These are phyloP conservation scores for Cyclopterus lumpus DNA, from an alignment of 2,797 vertebrate genomes.

Conservation along the genomic window DNA sequence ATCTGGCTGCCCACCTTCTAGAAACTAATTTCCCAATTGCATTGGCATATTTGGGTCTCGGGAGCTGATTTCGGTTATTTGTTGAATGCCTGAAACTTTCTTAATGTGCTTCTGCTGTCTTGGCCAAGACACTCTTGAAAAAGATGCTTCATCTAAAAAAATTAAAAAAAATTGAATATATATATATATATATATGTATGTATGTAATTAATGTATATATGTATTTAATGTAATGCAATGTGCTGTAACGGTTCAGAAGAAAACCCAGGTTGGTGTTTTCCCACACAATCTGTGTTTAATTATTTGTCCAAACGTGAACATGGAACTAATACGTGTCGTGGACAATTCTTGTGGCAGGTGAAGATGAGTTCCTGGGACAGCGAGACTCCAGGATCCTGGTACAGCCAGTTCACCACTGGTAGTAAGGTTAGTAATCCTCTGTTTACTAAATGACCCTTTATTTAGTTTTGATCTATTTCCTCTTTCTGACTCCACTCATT, in stretches of 20 bases:
- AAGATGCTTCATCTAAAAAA: too few species aligned
- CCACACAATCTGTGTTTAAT: background rate
- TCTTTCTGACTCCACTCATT: background rate
- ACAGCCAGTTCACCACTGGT: slow-evolving; percentile 85
- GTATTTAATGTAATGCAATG: too few species aligned
- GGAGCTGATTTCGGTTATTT: too few species aligned
- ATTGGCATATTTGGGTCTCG: background rate
- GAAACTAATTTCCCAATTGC: background rate
- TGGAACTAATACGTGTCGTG: background rate
- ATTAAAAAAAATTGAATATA: too few species aligned
- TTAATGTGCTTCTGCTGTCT: too few species aligned
- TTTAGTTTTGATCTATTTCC: background rate
- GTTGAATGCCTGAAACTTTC: too few species aligned
- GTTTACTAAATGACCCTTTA: background rate
- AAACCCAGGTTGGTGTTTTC: background rate
- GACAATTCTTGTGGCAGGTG: slow-evolving; percentile 73
- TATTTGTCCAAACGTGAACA: background rate
- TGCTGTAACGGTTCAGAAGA: background rate
- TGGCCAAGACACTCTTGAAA: too few species aligned
- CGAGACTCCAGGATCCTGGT: slow-evolving; percentile 86
- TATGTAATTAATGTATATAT: too few species aligned
- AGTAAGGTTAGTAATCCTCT: slow-evolving; percentile 78
- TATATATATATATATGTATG: too few species aligned
- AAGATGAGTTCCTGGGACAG: slow-evolving; percentile 83
- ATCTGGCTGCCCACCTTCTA: background rate